Evolutionary conservation across 2,797 vertebrate genomes (phyloP).

Genomic region (Rhodeus uyekii): DNA sequence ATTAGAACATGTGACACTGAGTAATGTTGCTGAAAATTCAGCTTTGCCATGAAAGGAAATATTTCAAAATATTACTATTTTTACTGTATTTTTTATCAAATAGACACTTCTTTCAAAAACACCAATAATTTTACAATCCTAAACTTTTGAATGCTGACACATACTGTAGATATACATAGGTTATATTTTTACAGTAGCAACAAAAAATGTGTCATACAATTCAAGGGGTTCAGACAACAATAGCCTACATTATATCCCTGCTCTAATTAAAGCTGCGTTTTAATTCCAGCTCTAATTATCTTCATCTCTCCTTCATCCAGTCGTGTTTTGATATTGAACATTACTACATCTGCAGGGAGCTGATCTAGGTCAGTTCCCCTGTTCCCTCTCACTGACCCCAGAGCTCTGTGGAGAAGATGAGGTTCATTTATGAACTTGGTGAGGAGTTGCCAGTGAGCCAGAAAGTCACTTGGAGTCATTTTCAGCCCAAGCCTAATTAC

Average conservation of each 20-base stretch:
- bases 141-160: too few relatives aligned
- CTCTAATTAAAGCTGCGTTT: slow-evolving; percentile 14
- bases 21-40: background rate
- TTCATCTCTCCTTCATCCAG: slow-evolving; percentile 23
- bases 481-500: slow-evolving; percentile 69
- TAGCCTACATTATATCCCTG: background rate
- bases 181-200: background rate
- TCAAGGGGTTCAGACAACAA: background rate
- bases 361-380: slow-evolving; percentile 37
- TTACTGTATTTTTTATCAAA: too few relatives aligned
- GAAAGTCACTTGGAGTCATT: slow-evolving; percentile 66
- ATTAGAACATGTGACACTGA: background rate
- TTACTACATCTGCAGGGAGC: slow-evolving; percentile 15
- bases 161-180: too few relatives aligned
- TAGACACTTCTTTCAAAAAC: background rate
- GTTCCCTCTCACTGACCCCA: slow-evolving; percentile 27
- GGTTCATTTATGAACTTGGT: slow-evolving; percentile 57
- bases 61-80: too few relatives aligned
- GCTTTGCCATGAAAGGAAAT: background rate
- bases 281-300: slow-evolving; percentile 17
- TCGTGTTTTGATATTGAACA: slow-evolving; percentile 30
- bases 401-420: slow-evolving; percentile 1
- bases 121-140: too few relatives aligned
- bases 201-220: background rate
- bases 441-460: slow-evolving; percentile 48